Conservation (phyloP, 2,113 vertebrate genomes). For the Centrocercus urophasianus region DNA sequence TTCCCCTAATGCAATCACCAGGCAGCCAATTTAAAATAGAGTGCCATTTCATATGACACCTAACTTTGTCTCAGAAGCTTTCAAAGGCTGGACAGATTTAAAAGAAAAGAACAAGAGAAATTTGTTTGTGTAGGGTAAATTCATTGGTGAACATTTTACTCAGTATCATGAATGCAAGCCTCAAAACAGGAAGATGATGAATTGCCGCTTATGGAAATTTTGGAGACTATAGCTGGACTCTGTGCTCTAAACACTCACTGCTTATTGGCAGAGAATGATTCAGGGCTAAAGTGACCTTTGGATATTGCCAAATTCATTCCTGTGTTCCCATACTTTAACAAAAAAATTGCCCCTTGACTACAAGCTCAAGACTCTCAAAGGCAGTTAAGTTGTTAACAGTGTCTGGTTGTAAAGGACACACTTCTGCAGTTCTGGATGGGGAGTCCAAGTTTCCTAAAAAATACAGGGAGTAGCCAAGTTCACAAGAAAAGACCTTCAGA, state of each 20-base stretch:
- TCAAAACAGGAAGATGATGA: not conserved
- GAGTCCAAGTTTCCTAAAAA: not conserved
- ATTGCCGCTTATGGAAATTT: not conserved
- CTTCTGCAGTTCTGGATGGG: not conserved
- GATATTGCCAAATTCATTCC: not conserved
- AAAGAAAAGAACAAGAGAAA: not conserved
- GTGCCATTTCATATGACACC: not conserved
- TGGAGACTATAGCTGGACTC: not conserved
- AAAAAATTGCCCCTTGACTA: not conserved
- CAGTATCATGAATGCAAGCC: not conserved
- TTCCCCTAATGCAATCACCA: not conserved
- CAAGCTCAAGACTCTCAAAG: not conserved
- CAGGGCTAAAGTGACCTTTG: not conserved
- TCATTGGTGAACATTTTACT: not conserved
- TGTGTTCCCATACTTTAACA: not conserved
- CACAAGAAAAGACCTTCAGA: not conserved
- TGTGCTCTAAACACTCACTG: not conserved
- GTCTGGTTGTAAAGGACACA: not conserved
- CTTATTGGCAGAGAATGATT: not conserved
- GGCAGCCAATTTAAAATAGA: not conserved
- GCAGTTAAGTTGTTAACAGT: not conserved
- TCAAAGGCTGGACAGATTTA: not conserved
- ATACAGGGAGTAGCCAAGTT: not conserved
- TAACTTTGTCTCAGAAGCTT: not conserved
- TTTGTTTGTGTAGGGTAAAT: not conserved